These are phyloP conservation scores for Lasioglossum baleicum DNA, from an alignment of 1,140 invertebrate genomes.

Conservation along the genomic window DNA sequence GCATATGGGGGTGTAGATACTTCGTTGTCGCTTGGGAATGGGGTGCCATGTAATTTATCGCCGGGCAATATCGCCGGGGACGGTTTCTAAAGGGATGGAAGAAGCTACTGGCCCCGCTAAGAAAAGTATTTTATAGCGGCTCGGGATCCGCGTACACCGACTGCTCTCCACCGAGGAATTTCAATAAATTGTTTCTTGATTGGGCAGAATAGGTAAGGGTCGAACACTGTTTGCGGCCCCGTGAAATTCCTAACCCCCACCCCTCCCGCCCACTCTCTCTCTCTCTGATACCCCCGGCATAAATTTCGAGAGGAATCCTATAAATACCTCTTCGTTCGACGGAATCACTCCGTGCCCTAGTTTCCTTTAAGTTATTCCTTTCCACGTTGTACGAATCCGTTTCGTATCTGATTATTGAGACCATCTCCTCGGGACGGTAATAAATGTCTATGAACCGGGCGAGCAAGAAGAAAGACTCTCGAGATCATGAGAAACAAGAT, in stretches of 20 bases:
- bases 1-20: slow-evolving; percentile 23
- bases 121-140: slow-evolving; percentile 46
- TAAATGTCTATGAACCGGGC: neutral
- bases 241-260: neutral
- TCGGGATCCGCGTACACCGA: no score
- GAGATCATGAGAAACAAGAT: no score
- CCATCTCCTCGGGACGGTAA: no score
- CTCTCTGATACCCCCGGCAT: neutral
- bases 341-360: neutral
- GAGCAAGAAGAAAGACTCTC: neutral
- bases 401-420: neutral
- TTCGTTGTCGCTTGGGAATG: neutral
- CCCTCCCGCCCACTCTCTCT: no score
- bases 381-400: neutral
- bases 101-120: neutral
- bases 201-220: neutral
- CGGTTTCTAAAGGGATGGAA: slow-evolving; percentile 7
- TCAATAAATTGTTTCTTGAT: slow-evolving; percentile 38
- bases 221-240: neutral
- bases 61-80: slow-evolving; percentile 55
- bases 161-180: slow-evolving; percentile 12
- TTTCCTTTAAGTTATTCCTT: neutral
- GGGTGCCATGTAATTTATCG: slow-evolving; percentile 57
- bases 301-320: neutral
- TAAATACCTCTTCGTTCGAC: neutral